A percentile compares a stretch with the other conserved stretches of the same genome.
Evolutionary conservation across 1,140 invertebrate genomes (phyloP).

Genomic region (Drosophila tropicalis): DNA sequence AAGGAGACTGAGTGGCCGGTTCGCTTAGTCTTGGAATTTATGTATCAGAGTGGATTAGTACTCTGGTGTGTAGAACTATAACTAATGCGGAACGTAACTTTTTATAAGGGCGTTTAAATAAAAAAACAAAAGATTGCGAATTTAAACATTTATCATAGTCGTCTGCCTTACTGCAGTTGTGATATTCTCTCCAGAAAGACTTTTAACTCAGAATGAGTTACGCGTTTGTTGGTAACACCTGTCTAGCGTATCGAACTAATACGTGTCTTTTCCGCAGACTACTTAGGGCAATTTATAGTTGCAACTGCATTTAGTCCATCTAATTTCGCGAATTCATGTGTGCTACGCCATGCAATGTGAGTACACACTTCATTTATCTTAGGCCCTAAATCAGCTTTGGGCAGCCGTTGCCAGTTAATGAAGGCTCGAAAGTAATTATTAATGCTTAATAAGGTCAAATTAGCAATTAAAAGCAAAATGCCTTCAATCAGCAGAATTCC

Average conservation of each 20-base stretch:
- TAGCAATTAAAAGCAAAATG: conserved; percentile 1
- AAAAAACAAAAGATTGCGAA: neutral
- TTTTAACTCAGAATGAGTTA: too few relatives aligned
- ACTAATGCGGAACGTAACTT: neutral
- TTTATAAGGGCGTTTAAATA: neutral
- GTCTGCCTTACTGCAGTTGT: too few relatives aligned
- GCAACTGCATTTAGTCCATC: too few relatives aligned
- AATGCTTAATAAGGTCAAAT: conserved; percentile 4
- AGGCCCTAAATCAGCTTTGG: neutral
- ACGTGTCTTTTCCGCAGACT: neutral
- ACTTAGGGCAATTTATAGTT: neutral
- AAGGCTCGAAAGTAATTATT: neutral
- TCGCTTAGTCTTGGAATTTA: conserved; percentile 8
- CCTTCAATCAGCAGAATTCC: neutral
- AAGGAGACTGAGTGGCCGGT: neutral
- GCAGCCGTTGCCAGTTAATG: too few relatives aligned
- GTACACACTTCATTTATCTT: neutral
- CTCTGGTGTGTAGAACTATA: neutral
- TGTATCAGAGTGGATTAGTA: conserved; percentile 2
- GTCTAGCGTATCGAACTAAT: neutral
- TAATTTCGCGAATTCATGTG: too few relatives aligned
- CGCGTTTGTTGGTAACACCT: neutral
- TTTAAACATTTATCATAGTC: too few relatives aligned
- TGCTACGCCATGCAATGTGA: conserved; percentile 1
- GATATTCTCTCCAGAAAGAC: neutral